phyloP scores from a whole-genome alignment of 2,888 invertebrate genomes.

The Drosophila suboccidentalis region DNA sequence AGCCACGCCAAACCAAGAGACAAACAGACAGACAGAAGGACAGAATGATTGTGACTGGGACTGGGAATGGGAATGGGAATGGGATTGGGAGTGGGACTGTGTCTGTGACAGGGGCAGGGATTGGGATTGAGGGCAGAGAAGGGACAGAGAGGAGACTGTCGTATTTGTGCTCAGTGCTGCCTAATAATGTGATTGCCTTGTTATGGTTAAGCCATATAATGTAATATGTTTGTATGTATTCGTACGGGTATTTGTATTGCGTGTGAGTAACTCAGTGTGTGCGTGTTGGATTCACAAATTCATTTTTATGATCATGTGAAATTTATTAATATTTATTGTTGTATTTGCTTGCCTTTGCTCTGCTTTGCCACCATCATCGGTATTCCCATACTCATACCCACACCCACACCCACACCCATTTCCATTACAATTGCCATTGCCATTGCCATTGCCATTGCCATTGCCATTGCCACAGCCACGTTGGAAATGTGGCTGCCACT shows the following conservation, averaged over 20 bases:
- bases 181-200: conserved; percentile 81
- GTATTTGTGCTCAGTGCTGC: conserved; percentile 66
- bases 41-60: background rate
- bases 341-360: conserved; percentile 54
- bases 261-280: conserved; percentile 38
- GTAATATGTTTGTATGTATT: conserved; percentile 67
- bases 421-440: background rate
- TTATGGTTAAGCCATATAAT: conserved; percentile 81
- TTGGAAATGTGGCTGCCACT: conserved; percentile 10
- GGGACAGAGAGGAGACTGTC: conserved; percentile 35
- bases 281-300: conserved; percentile 78
- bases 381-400: background rate
- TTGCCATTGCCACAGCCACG: background rate
- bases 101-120: too few species aligned
- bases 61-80: background rate
- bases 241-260: conserved; percentile 13
- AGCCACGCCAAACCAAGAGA: conserved; percentile 21
- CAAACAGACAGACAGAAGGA: conserved; percentile 10
- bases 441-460: background rate
- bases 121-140: too few species aligned
- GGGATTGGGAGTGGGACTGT: background rate
- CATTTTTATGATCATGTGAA: conserved; percentile 81
- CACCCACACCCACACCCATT: background rate
- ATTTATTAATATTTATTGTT: conserved; percentile 81
- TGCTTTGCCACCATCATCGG: conserved; percentile 29